These are phyloP conservation scores for Caerostris darwini DNA, from an alignment of 1,140 invertebrate genomes.

Conservation along the genomic window DNA sequence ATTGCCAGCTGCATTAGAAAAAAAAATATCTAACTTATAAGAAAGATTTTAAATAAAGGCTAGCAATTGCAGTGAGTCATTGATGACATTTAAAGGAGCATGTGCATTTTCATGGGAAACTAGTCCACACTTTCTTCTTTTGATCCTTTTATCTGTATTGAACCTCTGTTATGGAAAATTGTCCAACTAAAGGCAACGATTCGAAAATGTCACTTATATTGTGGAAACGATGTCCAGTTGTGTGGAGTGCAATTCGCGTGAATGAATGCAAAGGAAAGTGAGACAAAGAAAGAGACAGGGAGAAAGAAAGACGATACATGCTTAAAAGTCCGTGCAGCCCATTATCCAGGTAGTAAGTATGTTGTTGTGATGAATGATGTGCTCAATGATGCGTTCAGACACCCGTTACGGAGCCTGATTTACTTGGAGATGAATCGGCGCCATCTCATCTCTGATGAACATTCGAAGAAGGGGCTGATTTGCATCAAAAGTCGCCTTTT, in stretches of 20 bases:
- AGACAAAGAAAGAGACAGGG: background rate
- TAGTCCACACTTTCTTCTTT: too few species aligned
- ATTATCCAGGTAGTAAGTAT: conserved; percentile 42
- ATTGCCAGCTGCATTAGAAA: too few species aligned
- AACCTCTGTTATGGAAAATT: background rate
- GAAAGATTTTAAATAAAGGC: too few species aligned
- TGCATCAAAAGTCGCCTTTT: background rate
- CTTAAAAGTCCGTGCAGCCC: conserved; percentile 24
- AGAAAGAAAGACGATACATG: conserved; percentile 17
- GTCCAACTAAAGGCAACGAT: too few species aligned
- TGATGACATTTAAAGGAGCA: too few species aligned
- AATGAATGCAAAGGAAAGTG: background rate
- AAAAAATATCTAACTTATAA: too few species aligned
- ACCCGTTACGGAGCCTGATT: conserved; percentile 37
- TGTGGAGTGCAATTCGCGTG: background rate
- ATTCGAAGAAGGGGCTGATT: conserved; percentile 11
- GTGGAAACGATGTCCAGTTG: background rate
- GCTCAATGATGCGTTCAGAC: conserved; percentile 28
- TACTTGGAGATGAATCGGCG: background rate
- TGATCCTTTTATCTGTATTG: too few species aligned
- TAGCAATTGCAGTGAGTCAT: too few species aligned
- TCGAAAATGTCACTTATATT: too few species aligned
- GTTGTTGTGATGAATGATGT: conserved; percentile 29
- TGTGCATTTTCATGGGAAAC: too few species aligned
- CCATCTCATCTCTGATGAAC: background rate